Base-by-base conservation (phyloP, 2,113 vertebrate species). In the Ciconia stormi region DNA sequence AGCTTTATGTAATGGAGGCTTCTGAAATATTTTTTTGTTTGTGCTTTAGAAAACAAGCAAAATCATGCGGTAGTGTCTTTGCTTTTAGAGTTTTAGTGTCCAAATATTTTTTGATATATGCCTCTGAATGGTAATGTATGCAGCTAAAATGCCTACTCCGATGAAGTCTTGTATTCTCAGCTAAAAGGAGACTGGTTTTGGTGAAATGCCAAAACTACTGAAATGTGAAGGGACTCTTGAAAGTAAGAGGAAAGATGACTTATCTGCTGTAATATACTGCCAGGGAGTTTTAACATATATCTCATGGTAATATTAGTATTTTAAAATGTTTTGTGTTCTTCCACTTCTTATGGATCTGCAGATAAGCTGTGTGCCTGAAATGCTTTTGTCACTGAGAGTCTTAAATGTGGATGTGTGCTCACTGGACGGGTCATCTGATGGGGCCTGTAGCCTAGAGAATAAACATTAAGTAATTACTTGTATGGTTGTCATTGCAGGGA, bases 401-500 rank as follows among this genome's bases (percentile, higher is more conserved):
- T 82, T 8, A 4, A 0, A 13, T 47, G 47, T 23, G 27, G 67
- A 34, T 61, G 25, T 17, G 4, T 40, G n/a, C 23, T 92, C 1
- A 6, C 14, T 36, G 47, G 14, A 26, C 65, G 61, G 26, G 22
- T 69, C 20, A 49, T 52, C 74, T 71, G 59, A 34, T 26, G 32
- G 26, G 26, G 16, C 46, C 44, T 76, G 49, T 16, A 40, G 17
- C 40, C 40, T 87, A 38, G n/a, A 89, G 26, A 74, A 63, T 44
- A 72, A 91, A 69, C 7, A 13, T 20, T 8, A 70, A 56, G 7
- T 89, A 36, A 84, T 76, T 56, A 16, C 36, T 67, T 85, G 20
- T 67, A 11, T 11, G 66, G 40, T 73, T 93, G n/a, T 77, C 19
- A 30, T 32, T 93, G 46, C 90, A 97, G 96, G 59, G 93, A 97